These are phyloP conservation scores for Phenacoccus solenopsis DNA, from an alignment of 1,140 invertebrate species.

Conservation along the genomic window DNA sequence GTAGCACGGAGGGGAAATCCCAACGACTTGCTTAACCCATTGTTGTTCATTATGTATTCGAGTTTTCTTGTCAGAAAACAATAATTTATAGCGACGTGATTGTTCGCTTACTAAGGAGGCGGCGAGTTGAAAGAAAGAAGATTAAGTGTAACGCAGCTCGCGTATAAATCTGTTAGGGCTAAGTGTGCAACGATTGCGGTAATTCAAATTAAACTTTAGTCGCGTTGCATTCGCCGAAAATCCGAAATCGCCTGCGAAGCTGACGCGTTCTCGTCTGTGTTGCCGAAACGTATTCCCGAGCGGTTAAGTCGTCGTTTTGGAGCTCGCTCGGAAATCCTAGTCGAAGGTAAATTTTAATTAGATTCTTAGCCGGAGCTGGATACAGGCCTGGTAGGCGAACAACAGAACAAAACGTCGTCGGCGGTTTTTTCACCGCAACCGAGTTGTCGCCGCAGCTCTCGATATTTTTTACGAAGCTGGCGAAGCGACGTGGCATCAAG, in stretches of 20 bases:
- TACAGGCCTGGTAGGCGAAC: too few relatives aligned
- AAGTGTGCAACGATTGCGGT: not conserved
- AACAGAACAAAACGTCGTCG: too few relatives aligned
- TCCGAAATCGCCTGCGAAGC: not conserved
- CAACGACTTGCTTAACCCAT: not conserved
- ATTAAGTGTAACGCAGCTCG: not conserved
- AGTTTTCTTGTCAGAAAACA: not conserved
- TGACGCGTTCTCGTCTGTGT: too few relatives aligned
- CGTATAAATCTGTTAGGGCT: not conserved
- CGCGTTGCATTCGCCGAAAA: not conserved
- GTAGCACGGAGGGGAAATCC: too few relatives aligned
- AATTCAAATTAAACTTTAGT: conserved; percentile 3
- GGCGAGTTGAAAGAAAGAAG: not conserved
- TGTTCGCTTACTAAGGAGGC: too few relatives aligned
- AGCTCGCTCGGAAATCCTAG: not conserved
- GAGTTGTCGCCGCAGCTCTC: too few relatives aligned
- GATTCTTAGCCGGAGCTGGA: not conserved
- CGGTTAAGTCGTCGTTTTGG: not conserved
- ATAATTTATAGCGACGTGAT: not conserved
- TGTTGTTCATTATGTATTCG: not conserved
- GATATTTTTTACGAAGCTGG: too few relatives aligned
- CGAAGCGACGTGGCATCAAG: too few relatives aligned
- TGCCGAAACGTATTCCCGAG: not conserved
- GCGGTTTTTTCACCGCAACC: too few relatives aligned
- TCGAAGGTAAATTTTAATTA: conserved; percentile 3